These are phyloP conservation scores for Neogobius melanostomus DNA, from an alignment of 2,113 vertebrate species.

Conservation along the genomic window DNA sequence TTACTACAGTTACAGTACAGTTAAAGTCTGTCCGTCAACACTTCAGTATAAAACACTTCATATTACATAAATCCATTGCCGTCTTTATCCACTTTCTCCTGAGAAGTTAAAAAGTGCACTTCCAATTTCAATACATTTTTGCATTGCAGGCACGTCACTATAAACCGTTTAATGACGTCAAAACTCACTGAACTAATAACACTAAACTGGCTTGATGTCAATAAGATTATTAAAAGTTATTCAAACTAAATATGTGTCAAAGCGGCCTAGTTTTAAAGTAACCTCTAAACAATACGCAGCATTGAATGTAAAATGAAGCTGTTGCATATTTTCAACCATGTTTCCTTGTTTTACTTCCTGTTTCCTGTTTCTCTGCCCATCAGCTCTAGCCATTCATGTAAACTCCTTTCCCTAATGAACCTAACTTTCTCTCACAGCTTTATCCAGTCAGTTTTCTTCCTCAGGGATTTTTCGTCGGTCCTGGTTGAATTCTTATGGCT, in stretches of 20 bases:
- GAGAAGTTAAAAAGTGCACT: constrained; percentile 20
- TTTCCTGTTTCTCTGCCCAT: background rate
- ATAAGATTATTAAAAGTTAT: background rate
- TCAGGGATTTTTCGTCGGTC: background rate
- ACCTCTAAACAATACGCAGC: background rate
- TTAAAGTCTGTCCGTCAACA: background rate
- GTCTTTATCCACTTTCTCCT: constrained; percentile 20
- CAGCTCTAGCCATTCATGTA: background rate
- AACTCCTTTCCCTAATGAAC: background rate
- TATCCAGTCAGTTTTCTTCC: too few species aligned
- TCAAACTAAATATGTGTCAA: background rate
- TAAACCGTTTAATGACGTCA: constrained; percentile 5
- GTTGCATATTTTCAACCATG: background rate
- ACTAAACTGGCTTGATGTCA: background rate
- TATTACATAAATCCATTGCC: background rate
- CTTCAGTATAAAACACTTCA: constrained; percentile 6
- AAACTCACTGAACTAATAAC: constrained; percentile 1
- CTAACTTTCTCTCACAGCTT: background rate
- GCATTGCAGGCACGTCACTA: constrained; percentile 35
- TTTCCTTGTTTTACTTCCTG: background rate
- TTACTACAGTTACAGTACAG: background rate
- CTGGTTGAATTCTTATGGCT: background rate
- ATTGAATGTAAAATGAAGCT: background rate
- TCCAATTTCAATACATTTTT: constrained; percentile 7
- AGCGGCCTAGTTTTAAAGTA: background rate